These are phyloP conservation scores for Cheirogaleus medius DNA, from an alignment of 2,113 vertebrate species.

Conservation along the genomic window DNA sequence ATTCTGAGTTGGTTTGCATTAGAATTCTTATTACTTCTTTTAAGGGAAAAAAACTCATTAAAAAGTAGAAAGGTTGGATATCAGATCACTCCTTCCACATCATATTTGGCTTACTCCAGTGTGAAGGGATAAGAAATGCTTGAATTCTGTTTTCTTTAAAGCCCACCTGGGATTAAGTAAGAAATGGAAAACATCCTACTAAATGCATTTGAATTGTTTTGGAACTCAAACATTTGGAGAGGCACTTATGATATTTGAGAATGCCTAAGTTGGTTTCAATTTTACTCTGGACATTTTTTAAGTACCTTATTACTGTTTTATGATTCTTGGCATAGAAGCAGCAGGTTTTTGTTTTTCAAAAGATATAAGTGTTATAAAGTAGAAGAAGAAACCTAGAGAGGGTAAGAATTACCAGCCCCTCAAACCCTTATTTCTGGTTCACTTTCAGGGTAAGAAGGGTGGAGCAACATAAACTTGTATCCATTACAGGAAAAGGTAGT, in stretches of 20 bases:
- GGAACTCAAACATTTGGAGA: not conserved
- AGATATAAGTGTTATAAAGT: not conserved
- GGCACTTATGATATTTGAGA: not conserved
- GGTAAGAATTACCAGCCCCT: not conserved
- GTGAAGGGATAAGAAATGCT: not conserved
- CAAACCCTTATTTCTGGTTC: not conserved
- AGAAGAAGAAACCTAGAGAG: not conserved
- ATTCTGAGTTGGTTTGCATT: slow-evolving; percentile 18
- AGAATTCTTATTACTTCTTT: slow-evolving; percentile 1
- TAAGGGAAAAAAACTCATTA: not conserved
- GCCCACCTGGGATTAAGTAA: slow-evolving; percentile 6
- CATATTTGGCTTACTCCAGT: not conserved
- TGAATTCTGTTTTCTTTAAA: slow-evolving; percentile 43
- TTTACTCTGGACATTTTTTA: slow-evolving; percentile 7
- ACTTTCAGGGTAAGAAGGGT: not conserved
- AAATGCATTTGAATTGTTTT: not conserved
- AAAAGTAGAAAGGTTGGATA: not conserved
- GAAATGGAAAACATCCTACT: not conserved
- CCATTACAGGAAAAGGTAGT: not conserved
- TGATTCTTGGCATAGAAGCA: not conserved
- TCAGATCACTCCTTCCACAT: not conserved
- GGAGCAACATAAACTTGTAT: not conserved
- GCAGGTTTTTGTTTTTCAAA: not conserved
- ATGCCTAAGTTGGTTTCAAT: not conserved
- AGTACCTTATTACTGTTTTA: not conserved